phyloP scores from a whole-genome alignment of 1,140 invertebrate genomes.

The Potamilus streckersoni region DNA sequence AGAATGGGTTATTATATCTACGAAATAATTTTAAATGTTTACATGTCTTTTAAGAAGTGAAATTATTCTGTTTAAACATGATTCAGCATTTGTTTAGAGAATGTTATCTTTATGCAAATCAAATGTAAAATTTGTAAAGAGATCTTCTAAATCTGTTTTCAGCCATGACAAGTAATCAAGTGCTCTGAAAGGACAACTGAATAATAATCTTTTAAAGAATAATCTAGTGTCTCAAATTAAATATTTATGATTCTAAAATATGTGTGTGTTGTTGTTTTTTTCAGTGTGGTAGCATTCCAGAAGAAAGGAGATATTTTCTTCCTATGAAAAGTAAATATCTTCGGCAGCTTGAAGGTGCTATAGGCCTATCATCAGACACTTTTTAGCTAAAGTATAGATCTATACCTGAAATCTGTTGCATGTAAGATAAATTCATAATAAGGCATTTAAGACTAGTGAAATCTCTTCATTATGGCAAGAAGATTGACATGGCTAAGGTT shows the following conservation, averaged over 20 bases:
- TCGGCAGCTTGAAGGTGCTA: constrained; percentile 67
- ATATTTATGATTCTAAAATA: constrained; percentile 9
- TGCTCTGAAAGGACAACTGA: neutral
- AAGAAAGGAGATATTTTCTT: constrained; percentile 70
- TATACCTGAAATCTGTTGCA: too few relatives aligned
- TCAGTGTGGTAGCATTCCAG: constrained; percentile 71
- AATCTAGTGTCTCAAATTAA: neutral
- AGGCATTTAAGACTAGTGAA: too few relatives aligned
- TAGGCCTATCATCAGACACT: constrained; percentile 33
- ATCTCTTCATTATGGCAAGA: too few relatives aligned
- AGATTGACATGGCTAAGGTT: too few relatives aligned
- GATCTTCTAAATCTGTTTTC: neutral
- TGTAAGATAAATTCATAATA: too few relatives aligned
- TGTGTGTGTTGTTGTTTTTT: constrained; percentile 35
- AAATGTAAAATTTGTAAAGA: neutral
- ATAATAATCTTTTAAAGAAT: constrained; percentile 10
- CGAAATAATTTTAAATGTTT: too few relatives aligned
- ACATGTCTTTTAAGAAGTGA: too few relatives aligned
- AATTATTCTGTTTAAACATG: too few relatives aligned
- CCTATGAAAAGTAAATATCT: constrained; percentile 72
- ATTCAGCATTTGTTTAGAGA: too few relatives aligned
- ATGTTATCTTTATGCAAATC: neutral
- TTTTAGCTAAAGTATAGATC: too few relatives aligned
- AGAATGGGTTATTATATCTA: too few relatives aligned
- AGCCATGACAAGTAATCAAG: neutral